Conservation (phyloP, 1,140 invertebrate species). For the Lutraria rhynchaena region DNA sequence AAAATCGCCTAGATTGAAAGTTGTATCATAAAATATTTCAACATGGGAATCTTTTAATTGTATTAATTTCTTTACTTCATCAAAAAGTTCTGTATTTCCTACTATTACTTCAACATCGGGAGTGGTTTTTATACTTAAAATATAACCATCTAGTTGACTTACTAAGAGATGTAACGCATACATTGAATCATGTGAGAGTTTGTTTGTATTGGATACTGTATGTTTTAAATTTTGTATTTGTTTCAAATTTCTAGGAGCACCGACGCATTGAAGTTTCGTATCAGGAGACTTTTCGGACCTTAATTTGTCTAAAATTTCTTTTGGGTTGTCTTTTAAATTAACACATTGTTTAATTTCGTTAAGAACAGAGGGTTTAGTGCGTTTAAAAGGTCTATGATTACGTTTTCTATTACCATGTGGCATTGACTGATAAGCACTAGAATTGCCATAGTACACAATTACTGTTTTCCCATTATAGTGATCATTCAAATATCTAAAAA, state of each 20-base stretch:
- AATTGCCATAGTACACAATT: conserved; percentile 8
- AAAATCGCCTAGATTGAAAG: conserved; percentile 41
- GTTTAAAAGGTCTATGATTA: conserved; percentile 9
- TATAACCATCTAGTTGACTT: conserved; percentile 39
- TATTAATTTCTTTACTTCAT: conserved; percentile 41
- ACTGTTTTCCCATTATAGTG: conserved; percentile 25
- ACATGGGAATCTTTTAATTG: conserved; percentile 33
- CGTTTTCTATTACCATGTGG: conserved; percentile 19
- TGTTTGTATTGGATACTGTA: neutral
- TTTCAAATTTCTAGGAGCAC: conserved; percentile 5
- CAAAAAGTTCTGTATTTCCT: conserved; percentile 27
- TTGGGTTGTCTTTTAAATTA: neutral
- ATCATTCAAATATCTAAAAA: neutral
- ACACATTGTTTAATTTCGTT: neutral
- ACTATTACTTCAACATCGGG: conserved; percentile 38
- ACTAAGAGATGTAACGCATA: conserved; percentile 32
- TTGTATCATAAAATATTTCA: conserved; percentile 38
- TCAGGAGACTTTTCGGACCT: neutral
- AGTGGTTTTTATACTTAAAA: conserved; percentile 45
- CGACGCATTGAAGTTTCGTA: neutral
- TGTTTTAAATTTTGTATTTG: conserved; percentile 12
- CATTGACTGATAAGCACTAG: conserved; percentile 17
- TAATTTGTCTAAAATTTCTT: conserved; percentile 10
- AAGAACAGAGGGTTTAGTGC: conserved; percentile 19
- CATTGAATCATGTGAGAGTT: conserved; percentile 27